A percentile compares a stretch with the other conserved stretches of the same genome.
These are phyloP conservation scores for Hippocampus zosterae DNA, from an alignment of 2,113 vertebrate genomes.

Conservation along the genomic window DNA sequence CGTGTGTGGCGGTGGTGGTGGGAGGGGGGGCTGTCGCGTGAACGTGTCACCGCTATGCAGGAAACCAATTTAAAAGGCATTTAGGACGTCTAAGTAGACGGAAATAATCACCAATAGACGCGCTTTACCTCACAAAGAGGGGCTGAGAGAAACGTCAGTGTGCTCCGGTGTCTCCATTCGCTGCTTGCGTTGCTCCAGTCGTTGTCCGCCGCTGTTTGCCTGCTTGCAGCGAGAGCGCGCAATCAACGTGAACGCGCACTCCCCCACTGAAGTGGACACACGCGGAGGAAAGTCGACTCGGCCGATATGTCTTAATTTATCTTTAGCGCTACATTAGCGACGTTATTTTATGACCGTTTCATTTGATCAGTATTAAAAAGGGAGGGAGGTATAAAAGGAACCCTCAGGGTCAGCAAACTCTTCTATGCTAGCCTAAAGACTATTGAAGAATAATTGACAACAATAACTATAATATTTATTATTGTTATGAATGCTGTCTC, in stretches of 20 bases:
- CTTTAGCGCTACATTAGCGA: too few species aligned
- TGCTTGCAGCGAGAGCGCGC: conserved; percentile 52
- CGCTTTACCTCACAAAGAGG: background rate
- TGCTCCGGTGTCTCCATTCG: conserved; percentile 18
- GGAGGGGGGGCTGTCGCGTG: background rate
- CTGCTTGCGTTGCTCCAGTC: conserved; percentile 24
- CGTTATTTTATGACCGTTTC: background rate
- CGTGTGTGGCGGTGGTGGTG: too few species aligned
- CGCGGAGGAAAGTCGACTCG: too few species aligned
- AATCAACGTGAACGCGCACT: conserved; percentile 48
- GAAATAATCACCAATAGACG: background rate
- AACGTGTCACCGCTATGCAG: background rate
- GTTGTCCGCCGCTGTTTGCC: conserved; percentile 30
- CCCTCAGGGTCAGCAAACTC: background rate
- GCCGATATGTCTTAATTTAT: too few species aligned
- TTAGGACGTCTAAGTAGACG: background rate
- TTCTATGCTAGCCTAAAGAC: background rate
- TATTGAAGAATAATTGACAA: background rate
- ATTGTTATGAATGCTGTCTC: too few species aligned
- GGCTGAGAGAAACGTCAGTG: background rate
- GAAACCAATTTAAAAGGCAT: background rate
- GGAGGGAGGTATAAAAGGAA: too few species aligned
- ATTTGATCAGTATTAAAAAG: background rate
- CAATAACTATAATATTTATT: background rate
- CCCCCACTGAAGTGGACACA: conserved; percentile 1